Conservation (phyloP, 2,113 vertebrate species). For the Pampusana beccarii region DNA sequence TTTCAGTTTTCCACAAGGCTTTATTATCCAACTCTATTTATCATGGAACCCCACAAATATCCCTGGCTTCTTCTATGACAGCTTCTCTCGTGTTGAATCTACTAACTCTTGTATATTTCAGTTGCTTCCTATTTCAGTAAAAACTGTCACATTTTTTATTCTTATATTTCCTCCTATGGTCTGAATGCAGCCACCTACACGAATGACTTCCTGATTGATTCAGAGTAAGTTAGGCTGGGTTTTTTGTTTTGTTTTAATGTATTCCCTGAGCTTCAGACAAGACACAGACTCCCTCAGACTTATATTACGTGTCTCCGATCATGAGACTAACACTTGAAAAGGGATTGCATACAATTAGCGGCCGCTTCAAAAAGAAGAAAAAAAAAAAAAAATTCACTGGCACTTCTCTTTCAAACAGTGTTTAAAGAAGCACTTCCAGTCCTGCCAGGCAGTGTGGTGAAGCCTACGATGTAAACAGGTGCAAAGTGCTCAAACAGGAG, state of each 20-base stretch:
- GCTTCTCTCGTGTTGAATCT: background rate
- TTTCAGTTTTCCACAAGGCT: background rate
- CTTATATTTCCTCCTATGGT: background rate
- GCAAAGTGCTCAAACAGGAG: background rate
- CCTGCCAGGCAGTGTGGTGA: background rate
- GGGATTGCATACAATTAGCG: background rate
- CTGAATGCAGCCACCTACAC: background rate
- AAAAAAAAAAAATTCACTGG: background rate
- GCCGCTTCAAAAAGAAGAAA: background rate
- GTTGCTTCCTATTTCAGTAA: background rate
- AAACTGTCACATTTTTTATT: background rate
- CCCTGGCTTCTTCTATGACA: background rate
- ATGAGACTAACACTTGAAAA: background rate
- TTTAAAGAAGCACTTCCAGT: background rate
- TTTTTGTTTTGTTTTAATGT: background rate
- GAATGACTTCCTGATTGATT: background rate
- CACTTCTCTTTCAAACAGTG: background rate
- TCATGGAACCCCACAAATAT: background rate
- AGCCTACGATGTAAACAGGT: background rate
- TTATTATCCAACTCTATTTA: background rate
- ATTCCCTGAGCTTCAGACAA: background rate
- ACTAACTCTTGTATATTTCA: background rate
- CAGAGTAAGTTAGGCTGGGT: background rate
- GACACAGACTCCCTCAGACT: background rate
- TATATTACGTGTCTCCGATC: fast-evolving